These are phyloP conservation scores for Plectrocnemia conspersa DNA, from an alignment of 1,140 invertebrate genomes.

Conservation along the genomic window DNA sequence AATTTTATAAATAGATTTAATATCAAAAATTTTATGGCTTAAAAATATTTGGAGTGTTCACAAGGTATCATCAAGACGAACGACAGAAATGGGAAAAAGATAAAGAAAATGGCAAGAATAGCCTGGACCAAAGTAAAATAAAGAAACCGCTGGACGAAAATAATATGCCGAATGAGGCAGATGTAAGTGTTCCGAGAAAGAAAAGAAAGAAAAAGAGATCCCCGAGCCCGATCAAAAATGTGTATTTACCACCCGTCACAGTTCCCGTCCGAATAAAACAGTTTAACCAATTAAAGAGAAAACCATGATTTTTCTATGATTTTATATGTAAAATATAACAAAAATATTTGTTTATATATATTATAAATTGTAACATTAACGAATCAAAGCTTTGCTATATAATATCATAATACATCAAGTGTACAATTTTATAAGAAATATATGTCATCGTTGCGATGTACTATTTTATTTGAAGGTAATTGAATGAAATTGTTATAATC, in stretches of 20 bases:
- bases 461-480: too few species aligned
- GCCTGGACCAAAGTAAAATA: background rate
- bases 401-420: too few species aligned
- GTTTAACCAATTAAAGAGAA: too few species aligned
- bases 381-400: too few species aligned
- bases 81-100: background rate
- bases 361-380: too few species aligned
- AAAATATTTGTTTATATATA: too few species aligned
- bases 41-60: slow-evolving; percentile 36
- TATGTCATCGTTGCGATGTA: too few species aligned
- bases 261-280: slow-evolving; percentile 48
- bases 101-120: background rate
- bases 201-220: slow-evolving; percentile 11
- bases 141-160: background rate
- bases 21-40: slow-evolving; percentile 33
- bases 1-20: too few species aligned
- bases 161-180: background rate
- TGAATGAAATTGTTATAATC: too few species aligned
- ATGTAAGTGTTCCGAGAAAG: background rate
- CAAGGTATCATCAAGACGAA: slow-evolving; percentile 24
- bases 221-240: slow-evolving; percentile 37
- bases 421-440: too few species aligned
- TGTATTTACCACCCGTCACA: slow-evolving; percentile 47
- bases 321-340: too few species aligned
- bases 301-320: too few species aligned